Evolutionary conservation across 2,113 vertebrate genomes (phyloP).

Genomic region (Athene noctua): DNA sequence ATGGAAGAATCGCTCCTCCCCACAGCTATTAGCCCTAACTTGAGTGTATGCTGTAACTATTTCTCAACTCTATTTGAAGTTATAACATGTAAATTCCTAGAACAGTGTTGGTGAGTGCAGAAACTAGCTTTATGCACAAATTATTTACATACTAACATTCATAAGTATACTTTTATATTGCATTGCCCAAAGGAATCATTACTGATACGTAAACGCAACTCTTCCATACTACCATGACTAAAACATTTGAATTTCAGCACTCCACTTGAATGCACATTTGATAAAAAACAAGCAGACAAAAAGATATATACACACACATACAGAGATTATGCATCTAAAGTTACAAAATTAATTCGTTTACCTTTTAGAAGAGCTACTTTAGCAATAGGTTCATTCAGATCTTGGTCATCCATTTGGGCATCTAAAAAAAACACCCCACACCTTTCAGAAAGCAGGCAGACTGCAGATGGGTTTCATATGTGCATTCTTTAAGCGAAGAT

Average conservation of each 20-base stretch:
- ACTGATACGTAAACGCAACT: neutral
- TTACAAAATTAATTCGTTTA: slow-evolving; percentile 60
- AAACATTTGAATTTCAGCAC: neutral
- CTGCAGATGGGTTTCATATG: neutral
- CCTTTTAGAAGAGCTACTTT: slow-evolving; percentile 93
- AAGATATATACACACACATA: neutral
- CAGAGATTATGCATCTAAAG: neutral
- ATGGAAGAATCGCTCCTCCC: neutral
- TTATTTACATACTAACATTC: neutral
- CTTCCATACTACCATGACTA: neutral
- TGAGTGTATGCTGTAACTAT: neutral
- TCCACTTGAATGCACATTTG: neutral
- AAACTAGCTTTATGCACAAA: neutral
- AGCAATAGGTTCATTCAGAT: slow-evolving; percentile 92
- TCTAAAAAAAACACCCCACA: slow-evolving; percentile 71
- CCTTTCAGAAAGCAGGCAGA: neutral
- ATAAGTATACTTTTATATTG: neutral
- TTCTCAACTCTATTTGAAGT: neutral
- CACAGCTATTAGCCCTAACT: neutral
- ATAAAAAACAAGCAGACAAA: slow-evolving; percentile 6
- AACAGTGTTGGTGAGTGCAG: neutral
- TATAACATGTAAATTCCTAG: neutral
- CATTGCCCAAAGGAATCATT: neutral
- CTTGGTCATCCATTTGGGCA: slow-evolving; percentile 97
- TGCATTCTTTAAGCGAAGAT: neutral